A percentile compares a stretch with the other conserved stretches of the same genome.
These are phyloP conservation scores for Andrena dorsata DNA, from an alignment of 2,888 invertebrate species.

Conservation along the genomic window DNA sequence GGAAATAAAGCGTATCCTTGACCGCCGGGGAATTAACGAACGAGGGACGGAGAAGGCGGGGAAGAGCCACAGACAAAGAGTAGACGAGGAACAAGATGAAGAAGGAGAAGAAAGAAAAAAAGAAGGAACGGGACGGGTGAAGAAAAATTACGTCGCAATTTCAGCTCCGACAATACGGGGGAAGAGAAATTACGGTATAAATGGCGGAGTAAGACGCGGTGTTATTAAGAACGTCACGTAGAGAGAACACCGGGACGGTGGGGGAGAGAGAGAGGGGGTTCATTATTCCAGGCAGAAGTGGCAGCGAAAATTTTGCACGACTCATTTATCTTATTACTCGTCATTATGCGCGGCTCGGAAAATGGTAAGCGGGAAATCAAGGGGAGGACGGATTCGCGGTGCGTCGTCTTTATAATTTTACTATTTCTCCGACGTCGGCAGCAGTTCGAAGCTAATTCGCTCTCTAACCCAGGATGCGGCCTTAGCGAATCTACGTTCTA, in stretches of 20 bases:
- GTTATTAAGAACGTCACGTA: constrained; percentile 69
- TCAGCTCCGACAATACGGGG: constrained; percentile 63
- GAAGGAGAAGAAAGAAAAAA: constrained; percentile 5
- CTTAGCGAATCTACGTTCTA: neutral
- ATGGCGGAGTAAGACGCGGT: constrained; percentile 60
- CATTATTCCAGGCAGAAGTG: constrained; percentile 60
- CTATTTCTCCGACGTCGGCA: neutral
- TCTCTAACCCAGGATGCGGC: constrained; percentile 18
- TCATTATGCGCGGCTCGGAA: constrained; percentile 46
- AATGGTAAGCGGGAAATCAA: constrained; percentile 46
- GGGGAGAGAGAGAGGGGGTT: constrained; percentile 28
- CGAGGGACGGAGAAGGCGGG: neutral
- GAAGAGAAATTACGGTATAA: constrained; percentile 67
- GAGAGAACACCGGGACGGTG: constrained; percentile 11
- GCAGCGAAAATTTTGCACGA: constrained; percentile 58
- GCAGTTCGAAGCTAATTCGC: constrained; percentile 37
- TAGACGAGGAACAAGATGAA: neutral
- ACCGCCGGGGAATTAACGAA: constrained; percentile 47
- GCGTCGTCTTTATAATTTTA: constrained; percentile 47
- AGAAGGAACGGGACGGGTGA: neutral
- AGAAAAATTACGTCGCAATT: constrained; percentile 62
- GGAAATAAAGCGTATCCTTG: constrained; percentile 66
- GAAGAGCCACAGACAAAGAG: neutral
- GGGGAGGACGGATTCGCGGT: constrained; percentile 23
- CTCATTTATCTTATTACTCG: constrained; percentile 58